phyloP scores from a whole-genome alignment of 2,888 invertebrate genomes.

The Emmelina monodactyla region DNA sequence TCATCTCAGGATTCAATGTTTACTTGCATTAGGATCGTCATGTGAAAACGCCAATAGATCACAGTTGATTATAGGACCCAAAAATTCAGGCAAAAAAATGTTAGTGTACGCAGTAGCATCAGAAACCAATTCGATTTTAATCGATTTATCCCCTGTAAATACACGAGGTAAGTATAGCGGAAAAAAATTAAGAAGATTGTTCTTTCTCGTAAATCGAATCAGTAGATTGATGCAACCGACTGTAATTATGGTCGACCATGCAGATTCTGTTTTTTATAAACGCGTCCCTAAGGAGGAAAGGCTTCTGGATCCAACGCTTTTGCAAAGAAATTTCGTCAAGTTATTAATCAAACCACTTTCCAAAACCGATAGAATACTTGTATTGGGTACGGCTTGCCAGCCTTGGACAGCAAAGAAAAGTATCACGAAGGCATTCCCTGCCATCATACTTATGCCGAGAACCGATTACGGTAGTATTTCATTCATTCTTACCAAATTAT shows the following conservation, averaged over 20 bases:
- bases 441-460: constrained; percentile 58
- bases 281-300: constrained; percentile 70
- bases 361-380: constrained; percentile 70
- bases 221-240: constrained; percentile 74
- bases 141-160: constrained; percentile 77
- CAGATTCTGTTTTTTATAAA: constrained; percentile 74
- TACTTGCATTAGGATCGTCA: constrained; percentile 62
- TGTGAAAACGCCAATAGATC: constrained; percentile 56
- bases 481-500: constrained; percentile 53
- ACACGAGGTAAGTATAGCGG: constrained; percentile 75
- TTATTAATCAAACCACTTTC: constrained; percentile 73
- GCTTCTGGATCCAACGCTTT: constrained; percentile 71
- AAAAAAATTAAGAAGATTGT: constrained; percentile 71
- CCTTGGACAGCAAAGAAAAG: constrained; percentile 69
- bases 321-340: constrained; percentile 73
- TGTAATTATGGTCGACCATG: constrained; percentile 73
- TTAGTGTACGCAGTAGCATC: constrained; percentile 77
- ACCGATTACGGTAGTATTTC: constrained; percentile 69
- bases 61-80: constrained; percentile 75
- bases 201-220: constrained; percentile 72
- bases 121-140: constrained; percentile 76
- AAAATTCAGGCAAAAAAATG: constrained; percentile 74
- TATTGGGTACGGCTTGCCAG: constrained; percentile 72
- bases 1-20: constrained; percentile 66
- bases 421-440: constrained; percentile 66